These are phyloP conservation scores for Pyrgus malvae DNA, from an alignment of 2,888 invertebrate species.

Conservation along the genomic window DNA sequence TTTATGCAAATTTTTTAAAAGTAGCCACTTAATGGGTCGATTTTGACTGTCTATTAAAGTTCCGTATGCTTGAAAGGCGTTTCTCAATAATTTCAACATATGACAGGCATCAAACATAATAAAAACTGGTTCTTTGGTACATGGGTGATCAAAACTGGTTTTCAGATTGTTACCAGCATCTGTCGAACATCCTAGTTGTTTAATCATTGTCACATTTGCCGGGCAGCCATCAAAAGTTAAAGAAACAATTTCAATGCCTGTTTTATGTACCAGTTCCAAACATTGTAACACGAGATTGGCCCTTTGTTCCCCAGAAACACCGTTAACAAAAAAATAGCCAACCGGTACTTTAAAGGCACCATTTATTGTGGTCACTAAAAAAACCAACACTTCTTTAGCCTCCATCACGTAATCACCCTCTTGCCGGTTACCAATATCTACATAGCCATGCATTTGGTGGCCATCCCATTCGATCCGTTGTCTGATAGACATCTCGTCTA, in stretches of 20 bases:
- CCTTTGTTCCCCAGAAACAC: slow-evolving; percentile 31
- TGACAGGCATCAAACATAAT: slow-evolving; percentile 27
- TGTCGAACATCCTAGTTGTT: not conserved
- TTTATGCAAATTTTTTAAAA: not conserved
- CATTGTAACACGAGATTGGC: slow-evolving; percentile 28
- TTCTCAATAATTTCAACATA: slow-evolving; percentile 33
- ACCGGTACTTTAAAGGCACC: slow-evolving; percentile 36
- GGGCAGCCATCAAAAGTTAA: slow-evolving; percentile 38
- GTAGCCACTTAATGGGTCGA: slow-evolving; percentile 15
- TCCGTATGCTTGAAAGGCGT: slow-evolving; percentile 21
- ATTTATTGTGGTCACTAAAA: slow-evolving; percentile 35
- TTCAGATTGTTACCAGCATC: not conserved
- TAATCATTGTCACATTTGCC: slow-evolving; percentile 12
- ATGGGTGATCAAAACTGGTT: not conserved
- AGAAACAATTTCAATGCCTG: slow-evolving; percentile 28
- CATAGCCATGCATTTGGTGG: slow-evolving; percentile 28
- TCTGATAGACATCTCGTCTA: slow-evolving; percentile 36
- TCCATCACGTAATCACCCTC: slow-evolving; percentile 30
- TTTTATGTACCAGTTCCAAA: slow-evolving; percentile 30
- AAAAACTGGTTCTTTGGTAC: slow-evolving; percentile 5
- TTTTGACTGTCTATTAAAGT: not conserved
- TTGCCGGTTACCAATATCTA: slow-evolving; percentile 29
- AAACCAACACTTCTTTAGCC: slow-evolving; percentile 38
- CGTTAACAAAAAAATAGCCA: slow-evolving; percentile 37
- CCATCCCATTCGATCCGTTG: slow-evolving; percentile 32